Conservation (phyloP, 2,113 vertebrate species). For the Nicator chloris region DNA sequence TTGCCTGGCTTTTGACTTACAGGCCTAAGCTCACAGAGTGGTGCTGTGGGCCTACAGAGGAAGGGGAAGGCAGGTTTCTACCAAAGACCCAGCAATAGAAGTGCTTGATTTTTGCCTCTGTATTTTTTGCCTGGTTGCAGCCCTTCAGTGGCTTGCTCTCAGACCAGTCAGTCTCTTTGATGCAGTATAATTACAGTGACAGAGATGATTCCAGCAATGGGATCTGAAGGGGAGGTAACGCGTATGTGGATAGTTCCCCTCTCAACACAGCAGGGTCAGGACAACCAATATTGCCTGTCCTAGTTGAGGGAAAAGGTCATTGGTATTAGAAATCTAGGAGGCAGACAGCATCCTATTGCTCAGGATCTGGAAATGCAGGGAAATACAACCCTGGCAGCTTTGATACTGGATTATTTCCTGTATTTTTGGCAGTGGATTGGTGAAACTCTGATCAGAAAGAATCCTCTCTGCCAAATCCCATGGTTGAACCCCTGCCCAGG, state of each 20-base stretch:
- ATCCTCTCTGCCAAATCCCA: slow-evolving; percentile 7
- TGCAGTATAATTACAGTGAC: not conserved
- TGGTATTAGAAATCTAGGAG: not conserved
- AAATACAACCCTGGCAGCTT: not conserved
- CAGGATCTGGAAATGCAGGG: not conserved
- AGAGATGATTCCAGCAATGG: not conserved
- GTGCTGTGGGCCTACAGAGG: not conserved
- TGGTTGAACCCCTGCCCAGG: not conserved
- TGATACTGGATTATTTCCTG: not conserved
- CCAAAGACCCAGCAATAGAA: not conserved
- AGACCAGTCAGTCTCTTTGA: not conserved
- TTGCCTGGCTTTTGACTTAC: slow-evolving; percentile 45
- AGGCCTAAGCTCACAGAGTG: not conserved
- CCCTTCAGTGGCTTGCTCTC: not conserved
- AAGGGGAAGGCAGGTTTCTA: not conserved
- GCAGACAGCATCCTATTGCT: not conserved
- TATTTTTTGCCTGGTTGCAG: not conserved
- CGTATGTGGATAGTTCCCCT: not conserved
- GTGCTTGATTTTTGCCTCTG: not conserved
- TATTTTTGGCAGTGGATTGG: not conserved
- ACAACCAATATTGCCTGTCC: not conserved
- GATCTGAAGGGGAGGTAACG: not conserved
- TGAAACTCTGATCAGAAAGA: not conserved
- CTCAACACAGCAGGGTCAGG: not conserved
- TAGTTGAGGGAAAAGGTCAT: not conserved